Evolutionary conservation across 2,888 invertebrate genomes (phyloP).

Genomic region (Lepidocyrtinus sp.): DNA sequence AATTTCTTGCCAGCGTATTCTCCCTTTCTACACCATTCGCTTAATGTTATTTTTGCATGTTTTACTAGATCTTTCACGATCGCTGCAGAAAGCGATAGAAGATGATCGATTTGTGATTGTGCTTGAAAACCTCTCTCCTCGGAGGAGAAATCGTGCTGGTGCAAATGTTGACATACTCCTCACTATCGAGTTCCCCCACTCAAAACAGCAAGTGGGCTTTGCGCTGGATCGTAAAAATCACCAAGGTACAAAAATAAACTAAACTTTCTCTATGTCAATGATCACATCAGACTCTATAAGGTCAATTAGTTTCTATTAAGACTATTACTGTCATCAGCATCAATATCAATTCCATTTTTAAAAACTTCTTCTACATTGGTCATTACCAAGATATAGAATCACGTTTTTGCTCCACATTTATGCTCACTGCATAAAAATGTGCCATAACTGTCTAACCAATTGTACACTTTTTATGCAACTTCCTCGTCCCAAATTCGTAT

Average conservation of each 20-base stretch:
- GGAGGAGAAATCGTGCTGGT: conserved; percentile 62
- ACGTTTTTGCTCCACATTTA: conserved; percentile 8
- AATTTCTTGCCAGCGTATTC: neutral
- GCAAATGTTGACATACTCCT: conserved; percentile 75
- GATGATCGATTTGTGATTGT: conserved; percentile 69
- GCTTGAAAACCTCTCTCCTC: conserved; percentile 68
- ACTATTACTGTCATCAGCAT: neutral
- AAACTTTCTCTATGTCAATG: neutral
- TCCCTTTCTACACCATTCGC: neutral
- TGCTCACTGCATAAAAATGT: neutral
- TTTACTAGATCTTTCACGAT: conserved; percentile 66
- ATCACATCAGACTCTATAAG: neutral
- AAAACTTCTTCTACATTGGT: neutral
- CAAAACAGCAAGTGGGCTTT: conserved; percentile 75
- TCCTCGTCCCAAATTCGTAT: too few species aligned
- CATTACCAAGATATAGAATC: neutral
- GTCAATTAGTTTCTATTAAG: neutral
- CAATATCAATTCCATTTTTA: too few species aligned
- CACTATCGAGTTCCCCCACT: conserved; percentile 75
- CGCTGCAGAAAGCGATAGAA: conserved; percentile 66
- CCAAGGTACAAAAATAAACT: conserved; percentile 73
- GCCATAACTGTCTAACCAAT: too few species aligned
- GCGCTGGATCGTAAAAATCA: conserved; percentile 76
- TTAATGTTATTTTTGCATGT: conserved; percentile 10
- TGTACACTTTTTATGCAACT: too few species aligned